Conservation (phyloP, 2,797 vertebrate genomes). For the Gymnocypris eckloni region DNA sequence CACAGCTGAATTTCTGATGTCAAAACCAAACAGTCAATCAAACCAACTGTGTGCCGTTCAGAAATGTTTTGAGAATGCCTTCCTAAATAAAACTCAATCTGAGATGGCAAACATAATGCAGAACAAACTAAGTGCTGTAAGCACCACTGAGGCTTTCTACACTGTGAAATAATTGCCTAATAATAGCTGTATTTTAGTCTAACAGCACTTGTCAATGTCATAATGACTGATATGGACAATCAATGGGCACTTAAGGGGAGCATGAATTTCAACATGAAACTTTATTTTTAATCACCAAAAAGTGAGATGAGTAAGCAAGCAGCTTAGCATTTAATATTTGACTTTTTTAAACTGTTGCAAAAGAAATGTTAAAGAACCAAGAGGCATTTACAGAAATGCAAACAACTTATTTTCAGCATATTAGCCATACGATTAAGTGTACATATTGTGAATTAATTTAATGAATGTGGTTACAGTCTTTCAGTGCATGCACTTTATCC, state of each 20-base stretch:
- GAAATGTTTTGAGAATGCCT: neutral
- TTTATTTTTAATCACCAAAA: neutral
- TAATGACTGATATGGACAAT: neutral
- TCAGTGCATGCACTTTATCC: neutral
- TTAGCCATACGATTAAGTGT: neutral
- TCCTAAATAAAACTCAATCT: neutral
- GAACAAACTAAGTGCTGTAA: neutral
- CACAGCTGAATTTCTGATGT: conserved; percentile 90
- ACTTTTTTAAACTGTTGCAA: too few relatives aligned
- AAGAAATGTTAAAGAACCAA: neutral
- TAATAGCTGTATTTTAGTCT: neutral
- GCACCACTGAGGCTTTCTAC: neutral
- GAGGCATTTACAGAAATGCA: neutral
- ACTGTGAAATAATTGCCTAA: neutral
- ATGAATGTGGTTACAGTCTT: neutral
- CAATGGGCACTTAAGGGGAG: neutral
- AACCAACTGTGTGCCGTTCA: neutral
- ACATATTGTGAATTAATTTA: neutral
- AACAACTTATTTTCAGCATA: neutral
- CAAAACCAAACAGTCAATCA: conserved; percentile 29
- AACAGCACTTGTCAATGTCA: neutral
- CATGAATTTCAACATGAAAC: neutral
- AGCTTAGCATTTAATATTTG: neutral
- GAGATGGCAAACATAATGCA: neutral
- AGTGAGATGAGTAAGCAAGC: neutral